Conservation (phyloP, 2,113 vertebrate species). For the Meleagris gallopavo region DNA sequence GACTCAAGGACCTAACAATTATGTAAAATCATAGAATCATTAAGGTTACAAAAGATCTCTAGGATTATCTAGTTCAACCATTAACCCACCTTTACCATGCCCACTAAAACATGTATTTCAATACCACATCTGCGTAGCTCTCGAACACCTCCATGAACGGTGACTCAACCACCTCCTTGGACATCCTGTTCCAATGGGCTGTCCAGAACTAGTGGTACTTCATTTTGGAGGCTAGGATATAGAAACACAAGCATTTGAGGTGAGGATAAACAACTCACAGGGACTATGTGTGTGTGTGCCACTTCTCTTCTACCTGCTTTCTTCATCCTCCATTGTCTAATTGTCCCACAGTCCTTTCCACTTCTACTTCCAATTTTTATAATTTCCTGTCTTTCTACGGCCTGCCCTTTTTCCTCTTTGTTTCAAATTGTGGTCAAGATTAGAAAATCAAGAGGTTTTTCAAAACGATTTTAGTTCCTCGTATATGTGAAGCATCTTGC, state of each 20-base stretch:
- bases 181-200: background rate
- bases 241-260: background rate
- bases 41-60: too few relatives aligned
- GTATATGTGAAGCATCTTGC: background rate
- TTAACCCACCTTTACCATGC: too few relatives aligned
- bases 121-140: too few relatives aligned
- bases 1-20: background rate
- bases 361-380: background rate
- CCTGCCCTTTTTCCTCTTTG: background rate
- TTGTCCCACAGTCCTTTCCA: background rate
- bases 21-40: too few relatives aligned
- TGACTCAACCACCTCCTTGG: background rate
- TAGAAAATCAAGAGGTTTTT: background rate
- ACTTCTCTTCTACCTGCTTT: background rate
- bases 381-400: background rate
- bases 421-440: background rate
- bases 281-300: background rate
- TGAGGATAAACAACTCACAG: background rate
- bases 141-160: too few relatives aligned
- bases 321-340: background rate
- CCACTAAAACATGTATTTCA: too few relatives aligned
- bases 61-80: too few relatives aligned
- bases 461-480: background rate
- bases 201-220: background rate
- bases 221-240: background rate